A percentile compares a stretch with the other conserved stretches of the same genome.
These are phyloP conservation scores for Chelonia mydas DNA, from an alignment of 2,797 vertebrate genomes.

Conservation along the genomic window DNA sequence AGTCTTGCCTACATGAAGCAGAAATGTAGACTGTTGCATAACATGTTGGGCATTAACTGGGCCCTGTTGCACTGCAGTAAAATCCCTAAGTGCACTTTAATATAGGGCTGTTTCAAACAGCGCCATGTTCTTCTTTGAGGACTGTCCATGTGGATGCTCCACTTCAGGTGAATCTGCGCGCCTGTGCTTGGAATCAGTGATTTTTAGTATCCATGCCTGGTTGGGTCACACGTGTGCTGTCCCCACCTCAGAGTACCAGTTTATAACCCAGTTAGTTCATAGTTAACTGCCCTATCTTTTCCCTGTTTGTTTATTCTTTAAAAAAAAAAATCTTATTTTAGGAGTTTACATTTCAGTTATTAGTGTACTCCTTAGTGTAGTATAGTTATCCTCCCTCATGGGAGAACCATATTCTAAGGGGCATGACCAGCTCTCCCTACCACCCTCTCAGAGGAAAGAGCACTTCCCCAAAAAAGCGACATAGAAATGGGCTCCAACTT, in stretches of 20 bases:
- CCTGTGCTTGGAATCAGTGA: not conserved
- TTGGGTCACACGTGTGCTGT: not conserved
- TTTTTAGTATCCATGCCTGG: not conserved
- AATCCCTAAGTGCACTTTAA: not conserved
- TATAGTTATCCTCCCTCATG: not conserved
- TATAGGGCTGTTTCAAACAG: no score
- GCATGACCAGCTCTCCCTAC: no score
- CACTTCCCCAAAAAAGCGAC: no score
- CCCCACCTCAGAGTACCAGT: not conserved
- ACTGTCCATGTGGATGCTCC: not conserved
- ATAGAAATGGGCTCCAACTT: no score
- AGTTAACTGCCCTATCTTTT: not conserved
- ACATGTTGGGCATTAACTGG: not conserved
- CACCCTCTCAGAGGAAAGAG: no score
- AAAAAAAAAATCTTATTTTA: not conserved
- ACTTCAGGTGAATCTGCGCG: not conserved
- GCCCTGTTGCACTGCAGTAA: not conserved
- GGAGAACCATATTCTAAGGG: not conserved
- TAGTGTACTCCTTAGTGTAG: not conserved
- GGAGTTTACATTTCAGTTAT: not conserved
- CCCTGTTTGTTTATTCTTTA: not conserved
- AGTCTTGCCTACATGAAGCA: not conserved
- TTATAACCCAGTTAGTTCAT: not conserved
- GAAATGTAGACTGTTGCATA: not conserved
- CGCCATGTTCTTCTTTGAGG: not conserved